Evolutionary conservation across 2,888 invertebrate genomes (phyloP), one percentile per base, ranked within the genome.

Genomic region (Scaptomyza cyrtandrae): DNA sequence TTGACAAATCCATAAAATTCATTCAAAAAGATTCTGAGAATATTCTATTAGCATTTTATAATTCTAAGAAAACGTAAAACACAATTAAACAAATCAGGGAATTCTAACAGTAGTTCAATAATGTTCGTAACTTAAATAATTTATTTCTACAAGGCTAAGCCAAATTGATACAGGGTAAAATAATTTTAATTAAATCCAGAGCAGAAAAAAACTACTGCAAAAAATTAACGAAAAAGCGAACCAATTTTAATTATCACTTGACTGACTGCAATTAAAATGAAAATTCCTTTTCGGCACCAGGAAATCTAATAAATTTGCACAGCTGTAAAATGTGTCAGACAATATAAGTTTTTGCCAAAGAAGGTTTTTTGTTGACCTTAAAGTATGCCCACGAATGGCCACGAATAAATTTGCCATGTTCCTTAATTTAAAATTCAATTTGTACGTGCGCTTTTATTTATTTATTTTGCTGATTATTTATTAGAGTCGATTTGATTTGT

Each of bases 181-280:
- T 52, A 48, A 79, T 82, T 82, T 79, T 71, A 81, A 82, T 86
- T 86, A 82, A 82, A 86, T 52, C 56, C 50, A 49, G 41, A 52
- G 49, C 39, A 49, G n/a, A n/a, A 29, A 43, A 54, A 63, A 67
- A 70, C 70, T 69, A 53, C 52, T 33, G 13, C 4, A 54, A n/a
- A 7, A 6, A 43, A 39, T 33, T 48, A 71, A 55, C 31, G 31
- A 31, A 14, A 45, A 27, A n/a, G 33, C 48, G 10, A 9, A 37
- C 27, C 54, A 63, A 60, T 80, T 63, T 60, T 64, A 78, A 75
- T 61, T 67, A 75, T 70, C 62, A 37, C 55, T 70, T 70, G 65
- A 58, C 57, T 70, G 65, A 58, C 57, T 78, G 64, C 72, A 78
- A 80, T 78, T 84, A 61, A 84, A 71, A 62, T 3, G 48, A 33